phyloP scores from a whole-genome alignment of 2,113 vertebrate species.

The Eurypyga helias region DNA sequence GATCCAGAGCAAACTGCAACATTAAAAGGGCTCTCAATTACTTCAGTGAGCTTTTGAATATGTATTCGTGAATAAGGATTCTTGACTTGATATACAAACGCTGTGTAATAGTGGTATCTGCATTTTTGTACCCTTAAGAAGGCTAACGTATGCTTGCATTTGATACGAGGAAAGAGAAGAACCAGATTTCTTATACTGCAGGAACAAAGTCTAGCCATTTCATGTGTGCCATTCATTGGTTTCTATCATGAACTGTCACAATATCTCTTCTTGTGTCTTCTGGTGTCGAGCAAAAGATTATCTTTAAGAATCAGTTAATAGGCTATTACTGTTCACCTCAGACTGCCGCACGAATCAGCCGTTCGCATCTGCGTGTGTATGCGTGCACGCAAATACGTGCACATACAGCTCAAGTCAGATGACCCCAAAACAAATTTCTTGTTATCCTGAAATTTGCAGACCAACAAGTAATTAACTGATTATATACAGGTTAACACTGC shows the following conservation, averaged over 20 bases:
- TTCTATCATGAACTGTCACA: neutral
- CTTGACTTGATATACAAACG: neutral
- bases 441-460: neutral
- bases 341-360: neutral
- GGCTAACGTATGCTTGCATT: neutral
- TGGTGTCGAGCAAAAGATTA: neutral
- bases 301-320: neutral
- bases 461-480: neutral
- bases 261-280: neutral
- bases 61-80: neutral
- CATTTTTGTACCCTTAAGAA: neutral
- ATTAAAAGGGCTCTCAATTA: neutral
- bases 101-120: neutral
- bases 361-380: neutral
- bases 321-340: neutral
- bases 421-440: neutral
- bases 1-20: neutral
- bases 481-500: neutral
- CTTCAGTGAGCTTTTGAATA: neutral
- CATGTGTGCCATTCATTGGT: rapidly evolving
- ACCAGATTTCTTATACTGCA: neutral
- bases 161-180: neutral
- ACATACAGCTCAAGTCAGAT: neutral
- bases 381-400: neutral
- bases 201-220: neutral